Evolutionary conservation across 35 echinoderm and acorn worm species (phyloP), one percentile per base, ranked within the genome.

Genomic region (Apostichopus japonicus): DNA sequence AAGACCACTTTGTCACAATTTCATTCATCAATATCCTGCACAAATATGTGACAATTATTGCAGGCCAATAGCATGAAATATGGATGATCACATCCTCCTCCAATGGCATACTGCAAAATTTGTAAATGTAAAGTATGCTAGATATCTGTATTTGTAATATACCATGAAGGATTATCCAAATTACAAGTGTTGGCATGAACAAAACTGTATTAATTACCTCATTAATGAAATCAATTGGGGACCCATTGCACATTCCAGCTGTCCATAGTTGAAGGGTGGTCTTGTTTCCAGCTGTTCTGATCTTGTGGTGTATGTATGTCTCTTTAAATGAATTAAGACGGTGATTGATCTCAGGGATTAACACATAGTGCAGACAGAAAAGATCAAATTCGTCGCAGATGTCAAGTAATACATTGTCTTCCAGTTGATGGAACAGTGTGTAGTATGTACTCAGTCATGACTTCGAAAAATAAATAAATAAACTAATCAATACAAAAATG

Each of bases 321-420:
- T 17, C 33, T 77, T 70, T 52, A n/a, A 87, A 93, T 27, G 67
- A 19, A 7, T 72, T 16, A 8, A 93, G 54, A 16, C 77, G 6
- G 4, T 19, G 23, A 24, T 93, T 89, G 4, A 93, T 93, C 22
- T 8, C 24, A 4, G 55, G 80, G 0, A 87, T 13, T 25, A 88
- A 93, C 11, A 73, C 65, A 88, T 93, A 75, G 53, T 93, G 92
- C 4, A 93, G 83, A 52, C 80, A 93, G 61, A 72, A 92, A 44
- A 93, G 57, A 57, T 88, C 83, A 13, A 54, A 8, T 22, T 14
- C 23, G 61, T 93, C 79, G 10, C 22, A n/a, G 8, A 51, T 44
- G 73, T 93, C 83, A 10, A 93, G 83, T 21, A 89, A 11, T 16
- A 81, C 83, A 51, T 87, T 27, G 14, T 88, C 55, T 56, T 93